Base-by-base conservation (phyloP, 2,888 invertebrate genomes). In the Nomada goodeniana region DNA sequence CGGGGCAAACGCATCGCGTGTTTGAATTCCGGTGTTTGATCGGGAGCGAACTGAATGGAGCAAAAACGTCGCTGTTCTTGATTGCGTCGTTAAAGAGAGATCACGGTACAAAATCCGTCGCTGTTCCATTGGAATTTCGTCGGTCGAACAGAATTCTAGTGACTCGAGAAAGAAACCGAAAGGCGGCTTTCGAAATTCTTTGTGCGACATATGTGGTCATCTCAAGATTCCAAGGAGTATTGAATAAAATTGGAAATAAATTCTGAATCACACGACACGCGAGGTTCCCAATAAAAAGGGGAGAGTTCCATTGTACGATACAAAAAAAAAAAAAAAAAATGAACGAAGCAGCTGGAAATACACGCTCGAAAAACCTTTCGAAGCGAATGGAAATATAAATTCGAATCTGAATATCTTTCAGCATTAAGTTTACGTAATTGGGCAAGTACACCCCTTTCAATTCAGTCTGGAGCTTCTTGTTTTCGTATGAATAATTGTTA, bases 21-120 rank as follows among this genome's bases (percentile, higher is more conserved):
- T 82, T 86, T 84, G 72, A 76, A 84, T 86, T 86, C 86, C 76
- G 74, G 69, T 63, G 68, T 57, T 78, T 78, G 71, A 77, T 75
- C 78, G 50, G 36, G 67, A 59, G 23, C 60, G 73, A 57, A 67
- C 55, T 10, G 65, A 23, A 15, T 23, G 20, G 20, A 60, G 69
- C 69, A 67, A 83, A 82, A 82, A 71, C 71, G 57, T 23, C 57
- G 15, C 23, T 1, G n/a, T 68, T n/a, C 20, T 59, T 53, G 52
- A 59, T 69, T 71, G 57, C 20, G 42, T 77, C 69, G 64, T 79
- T 78, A 77, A n/a, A 29, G 78, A 52, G 59, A 50, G 50, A 42
- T 72, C 69, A 70, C 65, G 55, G 36, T 52, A 57, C 44, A 29
- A 29, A 59, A 67, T 74, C 50, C 50, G 50, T 18, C 36, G 13